phyloP scores from a whole-genome alignment of 37 sponge, comb jelly and placozoan species.

The Corticium candelabrum region DNA sequence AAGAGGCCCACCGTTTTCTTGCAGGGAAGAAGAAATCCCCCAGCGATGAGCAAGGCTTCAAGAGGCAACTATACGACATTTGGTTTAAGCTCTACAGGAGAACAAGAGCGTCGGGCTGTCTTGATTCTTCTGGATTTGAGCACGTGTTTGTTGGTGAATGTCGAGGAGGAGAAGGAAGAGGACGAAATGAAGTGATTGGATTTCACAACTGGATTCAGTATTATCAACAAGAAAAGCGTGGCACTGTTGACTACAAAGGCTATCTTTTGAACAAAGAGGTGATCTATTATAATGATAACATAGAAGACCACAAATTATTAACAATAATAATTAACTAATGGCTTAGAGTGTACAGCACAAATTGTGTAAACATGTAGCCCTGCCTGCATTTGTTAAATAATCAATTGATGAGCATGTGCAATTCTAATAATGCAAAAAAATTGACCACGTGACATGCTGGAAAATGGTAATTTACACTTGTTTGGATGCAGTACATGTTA shows the following conservation, averaged over 20 bases:
- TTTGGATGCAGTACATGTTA: neutral
- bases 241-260: constrained; percentile 89
- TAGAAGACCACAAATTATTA: neutral
- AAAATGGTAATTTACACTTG: neutral
- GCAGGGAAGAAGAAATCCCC: constrained; percentile 48
- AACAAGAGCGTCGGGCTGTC: constrained; percentile 32
- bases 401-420: neutral
- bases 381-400: no score
- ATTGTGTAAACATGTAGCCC: no score
- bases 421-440: no score
- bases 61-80: constrained; percentile 65
- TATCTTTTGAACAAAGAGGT: constrained; percentile 51
- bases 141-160: constrained; percentile 96
- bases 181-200: constrained; percentile 37
- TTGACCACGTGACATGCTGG: no score
- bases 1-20: constrained; percentile 34
- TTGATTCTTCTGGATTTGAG: constrained; percentile 89
- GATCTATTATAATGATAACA: no score
- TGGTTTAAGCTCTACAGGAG: constrained; percentile 85
- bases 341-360: no score
- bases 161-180: constrained; percentile 20
- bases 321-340: no score
- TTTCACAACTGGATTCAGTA: constrained; percentile 98
- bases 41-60: constrained; percentile 41
- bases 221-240: constrained; percentile 76